These are phyloP conservation scores for Neodontobutis hainanensis DNA, from an alignment of 2,113 vertebrate genomes.

Conservation along the genomic window DNA sequence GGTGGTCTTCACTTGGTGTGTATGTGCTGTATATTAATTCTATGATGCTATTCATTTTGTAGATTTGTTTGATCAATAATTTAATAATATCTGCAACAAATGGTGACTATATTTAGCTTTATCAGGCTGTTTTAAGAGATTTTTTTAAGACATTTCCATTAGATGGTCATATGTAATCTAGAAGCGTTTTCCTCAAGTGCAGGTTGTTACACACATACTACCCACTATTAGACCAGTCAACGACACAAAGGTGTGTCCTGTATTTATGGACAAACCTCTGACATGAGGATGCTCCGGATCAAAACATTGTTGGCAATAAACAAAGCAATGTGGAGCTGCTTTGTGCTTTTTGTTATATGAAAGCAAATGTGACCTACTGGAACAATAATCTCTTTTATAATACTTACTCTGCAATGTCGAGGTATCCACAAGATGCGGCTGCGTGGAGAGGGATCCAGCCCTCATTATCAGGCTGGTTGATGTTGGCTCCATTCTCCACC, in stretches of 20 bases:
- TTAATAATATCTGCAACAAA: no score
- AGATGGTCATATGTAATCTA: not conserved
- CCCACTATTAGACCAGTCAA: not conserved
- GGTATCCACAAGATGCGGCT: slow-evolving; percentile 97
- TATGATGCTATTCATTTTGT: no score
- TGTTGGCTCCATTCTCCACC: slow-evolving; percentile 95
- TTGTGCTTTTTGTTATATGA: no score
- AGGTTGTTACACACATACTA: no score
- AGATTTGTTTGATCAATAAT: no score
- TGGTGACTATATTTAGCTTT: no score
- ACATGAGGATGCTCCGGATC: not conserved
- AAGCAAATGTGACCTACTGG: not conserved
- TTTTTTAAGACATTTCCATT: not conserved
- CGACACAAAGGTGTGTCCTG: not conserved
- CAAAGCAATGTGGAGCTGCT: no score
- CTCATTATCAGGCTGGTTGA: slow-evolving; percentile 99
- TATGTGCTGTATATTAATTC: no score
- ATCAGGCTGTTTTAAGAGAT: no score
- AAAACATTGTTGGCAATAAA: not conserved
- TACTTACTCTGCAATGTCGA: slow-evolving; percentile 98
- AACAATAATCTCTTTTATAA: not conserved
- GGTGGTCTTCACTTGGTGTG: not conserved
- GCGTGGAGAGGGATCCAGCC: slow-evolving; percentile 99
- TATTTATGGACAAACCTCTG: not conserved
- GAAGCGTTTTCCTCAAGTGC: not conserved